Conservation (phyloP, 1,140 invertebrate genomes). For the Tenebrio molitor region DNA sequence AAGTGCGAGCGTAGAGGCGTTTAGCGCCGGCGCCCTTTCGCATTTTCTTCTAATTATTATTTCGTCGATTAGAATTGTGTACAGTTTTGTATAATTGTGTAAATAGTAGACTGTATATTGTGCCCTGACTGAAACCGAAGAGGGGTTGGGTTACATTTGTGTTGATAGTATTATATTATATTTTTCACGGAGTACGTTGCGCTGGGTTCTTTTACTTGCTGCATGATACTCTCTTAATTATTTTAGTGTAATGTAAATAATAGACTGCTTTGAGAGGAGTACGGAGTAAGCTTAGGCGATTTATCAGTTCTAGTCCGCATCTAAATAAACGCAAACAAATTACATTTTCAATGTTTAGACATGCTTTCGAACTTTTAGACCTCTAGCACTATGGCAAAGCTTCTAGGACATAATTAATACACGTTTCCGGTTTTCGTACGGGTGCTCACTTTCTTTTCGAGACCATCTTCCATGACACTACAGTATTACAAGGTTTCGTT, state of each 20-base stretch:
- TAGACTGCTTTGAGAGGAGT: slow-evolving; percentile 49
- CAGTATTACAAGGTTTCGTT: slow-evolving; percentile 33
- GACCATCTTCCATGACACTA: slow-evolving; percentile 29
- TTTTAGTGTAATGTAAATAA: slow-evolving; percentile 44
- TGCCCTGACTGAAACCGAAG: slow-evolving; percentile 52
- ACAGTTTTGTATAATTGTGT: slow-evolving; percentile 50
- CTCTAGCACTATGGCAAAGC: slow-evolving; percentile 38
- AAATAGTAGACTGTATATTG: slow-evolving; percentile 53
- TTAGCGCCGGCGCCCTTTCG: background rate
- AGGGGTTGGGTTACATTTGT: slow-evolving; percentile 43
- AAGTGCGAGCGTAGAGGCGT: slow-evolving; percentile 33
- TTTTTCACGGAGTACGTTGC: slow-evolving; percentile 43
- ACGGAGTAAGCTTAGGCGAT: slow-evolving; percentile 38
- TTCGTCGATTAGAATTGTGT: slow-evolving; percentile 48
- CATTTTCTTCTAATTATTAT: slow-evolving; percentile 13
- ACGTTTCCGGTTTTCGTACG: slow-evolving; percentile 31
- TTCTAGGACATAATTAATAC: slow-evolving; percentile 19
- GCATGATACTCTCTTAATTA: slow-evolving; percentile 45
- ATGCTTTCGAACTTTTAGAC: slow-evolving; percentile 33
- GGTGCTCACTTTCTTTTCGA: slow-evolving; percentile 18
- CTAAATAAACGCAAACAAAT: slow-evolving; percentile 31
- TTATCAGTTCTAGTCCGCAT: slow-evolving; percentile 45
- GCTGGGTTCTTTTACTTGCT: slow-evolving; percentile 30
- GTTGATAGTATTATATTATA: slow-evolving; percentile 45
- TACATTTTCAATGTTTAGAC: slow-evolving; percentile 43